Conservation (phyloP, 2,888 invertebrate species). For the Hemicrepidius hirtus region DNA sequence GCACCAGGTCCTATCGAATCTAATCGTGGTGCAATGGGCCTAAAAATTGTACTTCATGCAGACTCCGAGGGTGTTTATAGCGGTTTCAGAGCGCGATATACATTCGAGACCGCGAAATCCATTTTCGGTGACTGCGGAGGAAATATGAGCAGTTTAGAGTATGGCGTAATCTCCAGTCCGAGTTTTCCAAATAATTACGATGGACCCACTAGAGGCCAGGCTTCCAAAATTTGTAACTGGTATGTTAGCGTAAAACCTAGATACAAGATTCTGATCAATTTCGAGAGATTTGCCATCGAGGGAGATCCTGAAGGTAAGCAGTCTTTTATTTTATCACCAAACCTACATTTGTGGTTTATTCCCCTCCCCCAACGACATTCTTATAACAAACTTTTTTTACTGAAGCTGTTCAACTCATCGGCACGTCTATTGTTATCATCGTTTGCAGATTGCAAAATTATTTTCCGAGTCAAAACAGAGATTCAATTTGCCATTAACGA, state of each 20-base stretch:
- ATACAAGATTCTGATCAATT: conserved; percentile 92
- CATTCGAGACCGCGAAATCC: conserved; percentile 91
- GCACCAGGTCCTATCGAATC: conserved; percentile 97
- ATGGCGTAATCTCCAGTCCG: conserved; percentile 90
- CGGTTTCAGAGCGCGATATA: conserved; percentile 97
- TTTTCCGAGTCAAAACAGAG: too few relatives aligned
- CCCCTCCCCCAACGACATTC: too few relatives aligned
- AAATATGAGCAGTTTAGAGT: conserved; percentile 89
- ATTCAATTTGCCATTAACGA: too few relatives aligned
- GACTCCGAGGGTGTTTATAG: conserved; percentile 91
- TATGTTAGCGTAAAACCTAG: conserved; percentile 91
- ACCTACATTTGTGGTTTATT: conserved; percentile 2
- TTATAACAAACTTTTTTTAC: too few relatives aligned
- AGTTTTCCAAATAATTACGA: conserved; percentile 94
- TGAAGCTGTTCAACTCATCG: too few relatives aligned
- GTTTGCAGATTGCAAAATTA: too few relatives aligned
- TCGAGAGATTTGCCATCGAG: conserved; percentile 94
- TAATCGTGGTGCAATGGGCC: conserved; percentile 89
- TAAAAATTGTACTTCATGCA: conserved; percentile 92
- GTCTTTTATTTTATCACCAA: conserved; percentile 1
- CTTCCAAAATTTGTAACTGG: conserved; percentile 97
- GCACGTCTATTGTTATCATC: too few relatives aligned
- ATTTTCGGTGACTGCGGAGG: conserved; percentile 95
- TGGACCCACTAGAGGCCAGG: conserved; percentile 84
- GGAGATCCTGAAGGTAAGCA: conserved; percentile 89